Percentiles rank a stretch among this genome's conserved stretches.
Conservation (phyloP, 2,797 vertebrate species). For the Buphagus erythrorhynchus region DNA sequence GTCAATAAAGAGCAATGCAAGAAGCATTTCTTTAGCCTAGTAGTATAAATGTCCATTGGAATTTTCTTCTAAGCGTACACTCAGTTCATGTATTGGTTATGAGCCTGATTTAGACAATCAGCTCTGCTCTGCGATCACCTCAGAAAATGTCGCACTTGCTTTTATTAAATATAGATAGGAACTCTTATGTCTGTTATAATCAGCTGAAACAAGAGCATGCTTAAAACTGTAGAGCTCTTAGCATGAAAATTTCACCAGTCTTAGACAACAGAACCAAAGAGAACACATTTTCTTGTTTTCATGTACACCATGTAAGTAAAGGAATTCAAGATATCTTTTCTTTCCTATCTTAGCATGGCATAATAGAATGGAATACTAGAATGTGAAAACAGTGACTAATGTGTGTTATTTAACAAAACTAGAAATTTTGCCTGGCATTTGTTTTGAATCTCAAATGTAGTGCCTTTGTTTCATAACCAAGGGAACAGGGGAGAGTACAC, state of each 20-base stretch:
- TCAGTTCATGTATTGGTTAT: slow-evolving; percentile 41
- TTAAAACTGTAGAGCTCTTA: slow-evolving; percentile 54
- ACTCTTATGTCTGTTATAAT: slow-evolving; percentile 62
- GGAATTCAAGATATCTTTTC: background rate
- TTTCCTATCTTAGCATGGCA: background rate
- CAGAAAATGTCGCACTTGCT: slow-evolving; percentile 52
- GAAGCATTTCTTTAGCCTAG: background rate
- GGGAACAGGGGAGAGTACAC: background rate
- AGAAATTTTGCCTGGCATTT: background rate
- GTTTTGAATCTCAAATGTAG: background rate
- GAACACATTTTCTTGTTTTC: slow-evolving; percentile 34
- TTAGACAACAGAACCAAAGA: background rate
- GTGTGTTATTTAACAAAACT: slow-evolving; percentile 12
- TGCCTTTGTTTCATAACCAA: slow-evolving; percentile 1
- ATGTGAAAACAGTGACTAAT: slow-evolving; percentile 1
- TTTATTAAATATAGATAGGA: slow-evolving; percentile 73
- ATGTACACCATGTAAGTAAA: background rate
- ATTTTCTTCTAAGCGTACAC: background rate
- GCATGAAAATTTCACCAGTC: slow-evolving; percentile 73
- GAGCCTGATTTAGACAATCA: slow-evolving; percentile 40
- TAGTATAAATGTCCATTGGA: background rate
- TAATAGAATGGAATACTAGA: background rate
- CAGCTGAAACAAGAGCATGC: slow-evolving; percentile 52
- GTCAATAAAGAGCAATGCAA: background rate
- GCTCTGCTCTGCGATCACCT: slow-evolving; percentile 22